Evolutionary conservation across 2,888 invertebrate genomes (phyloP).

Genomic region (Fragum whitleyi): DNA sequence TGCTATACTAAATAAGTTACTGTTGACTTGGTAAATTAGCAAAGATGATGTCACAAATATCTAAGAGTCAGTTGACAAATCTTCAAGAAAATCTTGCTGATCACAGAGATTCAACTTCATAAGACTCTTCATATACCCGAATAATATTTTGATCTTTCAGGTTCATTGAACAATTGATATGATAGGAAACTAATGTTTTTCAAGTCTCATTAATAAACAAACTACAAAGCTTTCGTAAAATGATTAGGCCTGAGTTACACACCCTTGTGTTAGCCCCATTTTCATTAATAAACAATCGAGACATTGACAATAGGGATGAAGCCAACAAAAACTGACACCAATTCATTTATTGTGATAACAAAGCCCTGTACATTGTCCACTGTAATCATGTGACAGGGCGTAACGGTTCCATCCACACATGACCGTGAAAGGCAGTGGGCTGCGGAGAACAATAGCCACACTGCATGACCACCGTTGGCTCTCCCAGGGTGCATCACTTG

Average conservation of each 20-base stretch:
- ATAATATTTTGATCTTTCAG: too few relatives aligned
- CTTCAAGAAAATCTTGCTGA: too few relatives aligned
- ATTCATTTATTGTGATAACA: conserved; percentile 22
- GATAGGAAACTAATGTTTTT: too few relatives aligned
- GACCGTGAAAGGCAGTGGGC: background rate
- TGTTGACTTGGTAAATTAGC: too few relatives aligned
- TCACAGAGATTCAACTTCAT: too few relatives aligned
- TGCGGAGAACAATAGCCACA: background rate
- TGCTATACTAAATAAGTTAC: too few relatives aligned
- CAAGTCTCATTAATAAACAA: too few relatives aligned
- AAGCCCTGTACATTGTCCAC: conserved; percentile 16
- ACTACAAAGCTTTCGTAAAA: background rate
- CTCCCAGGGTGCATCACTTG: background rate
- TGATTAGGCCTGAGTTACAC: background rate
- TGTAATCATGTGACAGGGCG: conserved; percentile 10
- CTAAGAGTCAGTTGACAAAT: too few relatives aligned
- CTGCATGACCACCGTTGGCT: conserved; percentile 16
- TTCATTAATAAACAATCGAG: conserved; percentile 8
- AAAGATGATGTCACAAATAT: too few relatives aligned
- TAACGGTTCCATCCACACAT: conserved; percentile 19
- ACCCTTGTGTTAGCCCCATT: background rate
- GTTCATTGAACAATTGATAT: too few relatives aligned
- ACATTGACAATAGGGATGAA: conserved; percentile 18
- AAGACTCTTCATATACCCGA: too few relatives aligned
- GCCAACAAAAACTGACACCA: conserved; percentile 19